A percentile compares a stretch with the other conserved stretches of the same genome.
These are phyloP conservation scores for Aculops lycopersici DNA, from an alignment of 1,140 invertebrate genomes.

Conservation along the genomic window DNA sequence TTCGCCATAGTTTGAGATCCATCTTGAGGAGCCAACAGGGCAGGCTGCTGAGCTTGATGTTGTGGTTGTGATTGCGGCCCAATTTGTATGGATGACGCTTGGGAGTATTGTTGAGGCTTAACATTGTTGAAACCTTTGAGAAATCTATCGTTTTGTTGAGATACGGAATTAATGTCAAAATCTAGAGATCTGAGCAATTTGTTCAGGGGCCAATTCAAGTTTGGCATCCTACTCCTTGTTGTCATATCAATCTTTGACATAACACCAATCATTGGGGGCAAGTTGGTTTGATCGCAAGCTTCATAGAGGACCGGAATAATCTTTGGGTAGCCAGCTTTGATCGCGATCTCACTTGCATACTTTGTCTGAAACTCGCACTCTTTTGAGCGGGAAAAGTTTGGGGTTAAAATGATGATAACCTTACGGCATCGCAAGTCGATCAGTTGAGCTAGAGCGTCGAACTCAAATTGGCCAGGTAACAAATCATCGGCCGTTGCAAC, in stretches of 20 bases:
- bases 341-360: slow-evolving; percentile 14
- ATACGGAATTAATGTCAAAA: too few species aligned
- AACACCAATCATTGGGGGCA: slow-evolving; percentile 15
- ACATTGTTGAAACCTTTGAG: too few species aligned
- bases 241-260: slow-evolving; percentile 17
- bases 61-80: too few species aligned
- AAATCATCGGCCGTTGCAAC: slow-evolving; percentile 16
- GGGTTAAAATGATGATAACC: slow-evolving; percentile 16
- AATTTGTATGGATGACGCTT: too few species aligned
- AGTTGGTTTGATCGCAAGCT: slow-evolving; percentile 10
- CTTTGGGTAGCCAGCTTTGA: slow-evolving; percentile 9
- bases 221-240: too few species aligned
- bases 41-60: too few species aligned
- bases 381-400: slow-evolving; percentile 14
- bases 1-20: too few species aligned
- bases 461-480: slow-evolving; percentile 13
- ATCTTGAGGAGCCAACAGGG: too few species aligned
- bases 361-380: slow-evolving; percentile 17
- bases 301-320: slow-evolving; percentile 16
- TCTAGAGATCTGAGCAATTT: too few species aligned
- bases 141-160: too few species aligned
- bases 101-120: too few species aligned
- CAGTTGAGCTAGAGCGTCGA: slow-evolving; percentile 14
- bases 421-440: slow-evolving; percentile 16
- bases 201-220: too few species aligned